Evolutionary conservation across 1,140 invertebrate species (phyloP).

Genomic region (Triops cancriformis): DNA sequence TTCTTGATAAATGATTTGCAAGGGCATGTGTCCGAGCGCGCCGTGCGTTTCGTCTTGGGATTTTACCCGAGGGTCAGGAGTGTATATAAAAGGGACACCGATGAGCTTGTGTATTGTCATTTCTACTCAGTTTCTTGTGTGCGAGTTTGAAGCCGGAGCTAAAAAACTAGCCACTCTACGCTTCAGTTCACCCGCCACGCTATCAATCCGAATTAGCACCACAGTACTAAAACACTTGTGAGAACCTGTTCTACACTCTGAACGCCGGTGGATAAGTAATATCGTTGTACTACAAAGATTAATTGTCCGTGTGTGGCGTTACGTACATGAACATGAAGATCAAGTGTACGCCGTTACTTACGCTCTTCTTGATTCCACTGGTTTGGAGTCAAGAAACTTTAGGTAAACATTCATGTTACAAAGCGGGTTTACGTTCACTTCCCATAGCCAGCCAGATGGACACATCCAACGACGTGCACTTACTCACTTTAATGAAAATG

Average conservation of each 20-base stretch:
- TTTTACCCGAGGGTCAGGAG: neutral
- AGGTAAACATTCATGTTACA: neutral
- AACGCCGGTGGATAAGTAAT: neutral
- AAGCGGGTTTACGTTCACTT: neutral
- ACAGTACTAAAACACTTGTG: neutral
- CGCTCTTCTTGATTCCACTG: neutral
- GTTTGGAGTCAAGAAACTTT: neutral
- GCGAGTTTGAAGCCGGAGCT: neutral
- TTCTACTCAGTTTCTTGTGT: neutral
- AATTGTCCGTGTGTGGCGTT: neutral
- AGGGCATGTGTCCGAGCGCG: neutral
- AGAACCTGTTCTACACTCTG: neutral
- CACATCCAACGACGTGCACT: too few relatives aligned
- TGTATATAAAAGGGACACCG: neutral
- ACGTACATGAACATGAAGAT: neutral
- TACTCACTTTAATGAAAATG: neutral
- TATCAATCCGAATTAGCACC: neutral
- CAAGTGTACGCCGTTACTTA: neutral
- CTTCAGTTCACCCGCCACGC: neutral
- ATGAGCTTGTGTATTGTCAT: neutral
- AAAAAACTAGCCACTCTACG: neutral
- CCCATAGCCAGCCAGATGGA: too few relatives aligned
- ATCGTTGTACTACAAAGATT: neutral
- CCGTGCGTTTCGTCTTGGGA: neutral
- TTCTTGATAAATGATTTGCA: neutral